These are phyloP conservation scores for Stichodactyla helianthus DNA, from an alignment of 64 coral and sea anemone species.

Conservation along the genomic window DNA sequence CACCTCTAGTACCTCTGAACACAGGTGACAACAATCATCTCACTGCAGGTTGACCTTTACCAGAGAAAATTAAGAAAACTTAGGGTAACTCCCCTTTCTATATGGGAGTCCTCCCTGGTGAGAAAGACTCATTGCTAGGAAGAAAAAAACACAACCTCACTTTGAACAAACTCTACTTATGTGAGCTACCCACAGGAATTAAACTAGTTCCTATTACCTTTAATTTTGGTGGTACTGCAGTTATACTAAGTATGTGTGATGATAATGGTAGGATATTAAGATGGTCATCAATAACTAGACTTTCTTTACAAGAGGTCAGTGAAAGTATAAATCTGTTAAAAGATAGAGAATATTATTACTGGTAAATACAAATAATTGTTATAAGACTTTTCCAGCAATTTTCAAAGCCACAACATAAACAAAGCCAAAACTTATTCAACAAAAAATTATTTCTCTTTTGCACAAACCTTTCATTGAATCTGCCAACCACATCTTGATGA, in stretches of 20 bases:
- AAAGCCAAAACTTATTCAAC: too few relatives aligned
- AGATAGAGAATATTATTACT: neutral
- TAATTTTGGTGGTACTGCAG: conserved; percentile 69
- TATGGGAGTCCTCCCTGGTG: too few relatives aligned
- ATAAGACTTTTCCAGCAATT: too few relatives aligned
- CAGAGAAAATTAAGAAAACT: too few relatives aligned
- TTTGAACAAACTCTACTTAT: neutral
- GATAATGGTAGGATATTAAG: conserved; percentile 85
- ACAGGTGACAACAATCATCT: too few relatives aligned
- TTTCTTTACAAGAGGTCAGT: conserved; percentile 69
- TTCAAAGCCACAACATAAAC: too few relatives aligned
- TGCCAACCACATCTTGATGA: conserved; percentile 91
- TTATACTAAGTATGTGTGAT: conserved; percentile 74
- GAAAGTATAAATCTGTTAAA: conserved; percentile 83
- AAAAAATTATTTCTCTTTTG: neutral
- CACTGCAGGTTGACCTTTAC: too few relatives aligned
- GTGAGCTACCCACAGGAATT: neutral
- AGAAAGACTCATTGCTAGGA: neutral
- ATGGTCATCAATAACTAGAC: conserved; percentile 93
- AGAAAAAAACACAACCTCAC: neutral
- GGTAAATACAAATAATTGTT: too few relatives aligned
- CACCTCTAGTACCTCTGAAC: too few relatives aligned
- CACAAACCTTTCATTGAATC: conserved; percentile 94
- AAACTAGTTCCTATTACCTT: conserved; percentile 38
- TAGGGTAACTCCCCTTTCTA: too few relatives aligned